Base-by-base conservation (phyloP, 2,797 vertebrate species). In the Vultur gryphus region DNA sequence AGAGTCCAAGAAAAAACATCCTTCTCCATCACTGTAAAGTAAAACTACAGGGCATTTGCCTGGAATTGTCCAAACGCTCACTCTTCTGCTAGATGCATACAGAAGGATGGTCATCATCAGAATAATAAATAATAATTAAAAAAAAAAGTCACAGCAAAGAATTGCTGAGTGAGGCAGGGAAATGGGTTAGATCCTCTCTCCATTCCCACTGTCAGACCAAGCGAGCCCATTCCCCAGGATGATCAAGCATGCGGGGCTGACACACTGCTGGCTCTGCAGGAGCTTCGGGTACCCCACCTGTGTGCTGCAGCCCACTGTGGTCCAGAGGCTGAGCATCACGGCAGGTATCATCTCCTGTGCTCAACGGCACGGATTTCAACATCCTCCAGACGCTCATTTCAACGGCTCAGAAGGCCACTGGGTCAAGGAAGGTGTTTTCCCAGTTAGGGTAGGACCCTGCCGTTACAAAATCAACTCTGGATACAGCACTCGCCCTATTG, bases 381-480 rank as follows among this genome's bases (percentile, higher is more conserved):
- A 81, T 26, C 44, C 59, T 65, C 65, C 57, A 82, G 28, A 46
- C 15, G 9, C 35, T 62, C 35, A 15, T 21, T 66, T 39, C 41
- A 72, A 21, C 9, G 9, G n/a, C 51, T 89, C 44, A 33, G 37
- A 78, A 66, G 59, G 48, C 19, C 49, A n/a, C 15, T 41, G 23
- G 39, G 18, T 49, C 49, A 89, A n/a, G 19, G 31, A 55, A 66
- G 58, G 35, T 21, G 33, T 31, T 41, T 33, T 55, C 33, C 35
- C n/a, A 11, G 72, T 26, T 33, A 33, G 43, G 24, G 65, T 4
- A 46, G 57, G 24, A 55, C 4, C 5, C 44, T 18, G 18, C 19
- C 0, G 1, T 17, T 33, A 75, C 5, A 11, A 43, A 70, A 66
- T 57, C 24, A 33, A 8, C 21, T 49, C 33, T 0, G 0, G 44